Percentiles rank a stretch among this genome's conserved stretches.
These are phyloP conservation scores for Pollenia angustigena DNA, from an alignment of 2,888 invertebrate species.

Conservation along the genomic window DNA sequence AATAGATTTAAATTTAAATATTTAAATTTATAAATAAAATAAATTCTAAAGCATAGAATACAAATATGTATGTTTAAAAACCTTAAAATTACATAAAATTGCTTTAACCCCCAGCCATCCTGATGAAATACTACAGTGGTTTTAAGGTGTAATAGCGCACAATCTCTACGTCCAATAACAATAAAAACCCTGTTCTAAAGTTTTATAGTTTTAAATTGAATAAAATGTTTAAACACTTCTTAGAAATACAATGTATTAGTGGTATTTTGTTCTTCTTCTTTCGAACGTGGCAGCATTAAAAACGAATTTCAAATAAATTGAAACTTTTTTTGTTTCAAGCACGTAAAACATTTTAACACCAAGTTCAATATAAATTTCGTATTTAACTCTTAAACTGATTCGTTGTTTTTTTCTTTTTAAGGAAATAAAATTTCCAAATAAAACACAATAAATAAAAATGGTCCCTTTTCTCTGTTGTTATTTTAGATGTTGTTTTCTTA, in stretches of 20 bases:
- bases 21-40: too few species aligned
- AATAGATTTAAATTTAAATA: too few species aligned
- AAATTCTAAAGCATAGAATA: too few species aligned
- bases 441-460: conserved; percentile 15
- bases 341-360: conserved; percentile 19
- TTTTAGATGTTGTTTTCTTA: not conserved
- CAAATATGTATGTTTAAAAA: too few species aligned
- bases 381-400: not conserved
- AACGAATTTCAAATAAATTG: not conserved
- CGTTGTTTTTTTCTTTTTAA: not conserved
- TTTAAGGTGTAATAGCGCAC: too few species aligned
- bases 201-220: too few species aligned
- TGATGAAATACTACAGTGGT: too few species aligned
- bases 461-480: conserved; percentile 5
- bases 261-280: not conserved
- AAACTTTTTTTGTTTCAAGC: not conserved
- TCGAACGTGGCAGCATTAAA: not conserved
- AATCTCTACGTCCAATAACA: too few species aligned
- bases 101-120: too few species aligned
- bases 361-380: not conserved
- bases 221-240: too few species aligned
- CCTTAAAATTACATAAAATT: too few species aligned
- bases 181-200: too few species aligned
- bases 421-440: conserved; percentile 19
- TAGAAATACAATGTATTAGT: not conserved